A percentile compares a stretch with the other conserved stretches of the same genome.
Evolutionary conservation across 2,113 vertebrate species (phyloP).

Genomic region (Calypte anna): DNA sequence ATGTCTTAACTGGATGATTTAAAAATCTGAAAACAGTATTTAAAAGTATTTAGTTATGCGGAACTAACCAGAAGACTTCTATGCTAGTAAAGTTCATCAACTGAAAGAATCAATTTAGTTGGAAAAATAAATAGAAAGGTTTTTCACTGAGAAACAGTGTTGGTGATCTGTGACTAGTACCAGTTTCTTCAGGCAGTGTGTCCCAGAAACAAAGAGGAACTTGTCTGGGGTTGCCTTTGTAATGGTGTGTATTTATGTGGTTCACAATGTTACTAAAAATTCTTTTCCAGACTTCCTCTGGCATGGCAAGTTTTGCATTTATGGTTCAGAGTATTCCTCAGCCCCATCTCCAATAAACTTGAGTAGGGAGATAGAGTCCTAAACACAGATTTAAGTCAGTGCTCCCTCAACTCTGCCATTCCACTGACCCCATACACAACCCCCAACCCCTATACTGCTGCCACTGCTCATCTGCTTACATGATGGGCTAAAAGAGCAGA

Average conservation of each 20-base stretch:
- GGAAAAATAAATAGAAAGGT: neutral
- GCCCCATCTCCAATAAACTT: neutral
- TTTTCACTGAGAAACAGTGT: neutral
- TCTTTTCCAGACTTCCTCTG: neutral
- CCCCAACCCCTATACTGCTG: accelerated
- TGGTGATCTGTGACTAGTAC: neutral
- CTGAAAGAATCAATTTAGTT: neutral
- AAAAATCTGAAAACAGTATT: neutral
- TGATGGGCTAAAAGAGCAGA: neutral
- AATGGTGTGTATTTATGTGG: neutral
- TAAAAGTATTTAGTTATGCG: neutral
- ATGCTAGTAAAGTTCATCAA: neutral
- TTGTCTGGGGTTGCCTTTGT: neutral
- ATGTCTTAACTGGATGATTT: neutral
- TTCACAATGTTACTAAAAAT: neutral
- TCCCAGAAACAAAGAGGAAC: neutral
- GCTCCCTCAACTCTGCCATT: neutral
- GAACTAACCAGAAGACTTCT: neutral
- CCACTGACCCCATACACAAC: neutral
- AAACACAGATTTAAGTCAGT: neutral
- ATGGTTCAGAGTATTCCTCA: neutral
- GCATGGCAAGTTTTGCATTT: neutral
- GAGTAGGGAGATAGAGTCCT: neutral
- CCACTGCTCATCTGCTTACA: accelerated
- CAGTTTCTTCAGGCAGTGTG: neutral